phyloP scores from a whole-genome alignment of 2,888 invertebrate species.

The Philonicus albiceps region DNA sequence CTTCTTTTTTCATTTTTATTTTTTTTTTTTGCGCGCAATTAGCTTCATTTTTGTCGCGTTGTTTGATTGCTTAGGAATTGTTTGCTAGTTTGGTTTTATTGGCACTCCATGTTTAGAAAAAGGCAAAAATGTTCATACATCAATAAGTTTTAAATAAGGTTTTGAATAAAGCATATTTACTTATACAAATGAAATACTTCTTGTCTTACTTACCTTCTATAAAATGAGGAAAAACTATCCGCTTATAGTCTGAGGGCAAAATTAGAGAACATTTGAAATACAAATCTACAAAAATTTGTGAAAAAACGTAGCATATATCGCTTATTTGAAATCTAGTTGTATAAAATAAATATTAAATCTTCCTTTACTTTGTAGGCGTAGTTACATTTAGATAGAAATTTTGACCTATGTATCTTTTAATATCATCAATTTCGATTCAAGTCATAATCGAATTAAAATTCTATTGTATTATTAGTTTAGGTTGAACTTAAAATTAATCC shows the following conservation, averaged over 20 bases:
- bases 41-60: neutral
- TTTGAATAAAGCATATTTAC: neutral
- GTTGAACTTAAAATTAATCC: neutral
- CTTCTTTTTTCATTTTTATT: too few species aligned
- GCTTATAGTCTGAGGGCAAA: too few species aligned
- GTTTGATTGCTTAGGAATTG: neutral
- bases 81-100: neutral
- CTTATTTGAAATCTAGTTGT: too few species aligned
- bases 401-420: too few species aligned
- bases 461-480: neutral
- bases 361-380: too few species aligned
- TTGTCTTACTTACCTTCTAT: too few species aligned
- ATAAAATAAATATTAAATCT: too few species aligned
- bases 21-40: neutral
- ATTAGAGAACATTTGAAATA: too few species aligned
- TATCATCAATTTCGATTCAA: neutral
- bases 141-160: neutral
- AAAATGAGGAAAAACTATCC: too few species aligned
- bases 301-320: too few species aligned
- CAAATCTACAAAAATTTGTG: too few species aligned
- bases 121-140: neutral
- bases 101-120: neutral
- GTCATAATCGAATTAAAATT: neutral
- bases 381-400: too few species aligned
- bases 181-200: neutral